Evolutionary conservation across 2,113 vertebrate species (phyloP).

Genomic region (Percina caprodes): DNA sequence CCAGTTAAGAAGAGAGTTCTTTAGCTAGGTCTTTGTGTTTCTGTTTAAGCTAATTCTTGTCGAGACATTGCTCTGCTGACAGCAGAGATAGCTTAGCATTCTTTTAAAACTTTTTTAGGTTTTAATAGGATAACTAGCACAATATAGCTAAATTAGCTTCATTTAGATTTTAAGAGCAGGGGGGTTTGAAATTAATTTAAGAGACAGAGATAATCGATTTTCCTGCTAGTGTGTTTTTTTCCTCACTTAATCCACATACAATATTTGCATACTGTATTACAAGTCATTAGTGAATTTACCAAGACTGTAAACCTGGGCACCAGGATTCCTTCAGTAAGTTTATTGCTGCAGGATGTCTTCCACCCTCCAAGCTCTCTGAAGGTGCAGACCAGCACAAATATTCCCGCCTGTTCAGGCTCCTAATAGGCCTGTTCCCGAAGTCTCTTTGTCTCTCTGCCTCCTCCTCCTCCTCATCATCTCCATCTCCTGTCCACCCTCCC

Average conservation of each 20-base stretch:
- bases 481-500: conserved; percentile 20
- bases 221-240: background rate
- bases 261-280: background rate
- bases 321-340: background rate
- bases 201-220: background rate
- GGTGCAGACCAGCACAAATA: conserved; percentile 18
- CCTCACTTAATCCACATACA: background rate
- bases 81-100: no score
- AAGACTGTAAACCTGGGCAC: background rate
- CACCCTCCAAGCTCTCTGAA: background rate
- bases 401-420: conserved; percentile 36
- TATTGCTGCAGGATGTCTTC: background rate
- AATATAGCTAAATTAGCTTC: background rate
- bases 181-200: background rate
- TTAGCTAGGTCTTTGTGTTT: background rate
- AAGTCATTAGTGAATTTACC: background rate
- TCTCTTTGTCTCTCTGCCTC: conserved; percentile 12
- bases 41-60: background rate
- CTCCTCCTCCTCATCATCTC: conserved; percentile 17
- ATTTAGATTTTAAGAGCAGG: background rate
- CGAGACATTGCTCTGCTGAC: background rate
- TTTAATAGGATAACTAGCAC: background rate
- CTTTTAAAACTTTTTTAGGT: no score
- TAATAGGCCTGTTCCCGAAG: conserved; percentile 37
- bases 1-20: background rate